A percentile compares a stretch with the other conserved stretches of the same genome.
phyloP scores from a whole-genome alignment of 2,113 vertebrate species.

The Dicrurus megarhynchus region DNA sequence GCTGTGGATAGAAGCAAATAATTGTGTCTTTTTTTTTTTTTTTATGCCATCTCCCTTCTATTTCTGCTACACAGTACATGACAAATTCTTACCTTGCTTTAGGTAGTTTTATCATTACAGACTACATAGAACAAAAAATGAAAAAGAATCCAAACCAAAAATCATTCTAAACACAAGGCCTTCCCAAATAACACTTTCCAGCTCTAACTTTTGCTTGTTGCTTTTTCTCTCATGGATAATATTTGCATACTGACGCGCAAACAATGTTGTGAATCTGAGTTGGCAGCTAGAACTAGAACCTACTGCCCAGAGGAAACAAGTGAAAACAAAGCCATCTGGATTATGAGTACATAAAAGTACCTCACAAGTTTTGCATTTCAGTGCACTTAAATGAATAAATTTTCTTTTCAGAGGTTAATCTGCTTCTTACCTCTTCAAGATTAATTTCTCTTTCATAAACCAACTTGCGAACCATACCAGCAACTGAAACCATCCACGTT shows the following conservation, averaged over 20 bases:
- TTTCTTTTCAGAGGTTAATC: neutral
- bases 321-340: neutral
- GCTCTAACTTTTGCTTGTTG: neutral
- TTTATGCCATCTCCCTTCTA: neutral
- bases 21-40: neutral
- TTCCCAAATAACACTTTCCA: neutral
- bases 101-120: neutral
- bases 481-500: conserved; percentile 72
- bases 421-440: conserved; percentile 69
- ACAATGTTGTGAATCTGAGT: neutral
- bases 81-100: neutral
- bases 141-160: neutral
- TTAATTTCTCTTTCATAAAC: conserved; percentile 75
- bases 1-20: neutral
- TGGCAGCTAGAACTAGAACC: neutral
- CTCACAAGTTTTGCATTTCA: neutral
- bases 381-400: no score
- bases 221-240: neutral
- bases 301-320: neutral
- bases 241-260: neutral
- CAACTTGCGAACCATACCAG: conserved; percentile 70
- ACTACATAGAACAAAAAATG: neutral
- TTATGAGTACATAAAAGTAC: neutral
- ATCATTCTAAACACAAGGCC: neutral
- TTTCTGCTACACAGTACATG: neutral